Percentiles rank a stretch among this genome's conserved stretches.
Evolutionary conservation across 1,140 invertebrate genomes (phyloP).

Genomic region (Caenorhabditis latens): DNA sequence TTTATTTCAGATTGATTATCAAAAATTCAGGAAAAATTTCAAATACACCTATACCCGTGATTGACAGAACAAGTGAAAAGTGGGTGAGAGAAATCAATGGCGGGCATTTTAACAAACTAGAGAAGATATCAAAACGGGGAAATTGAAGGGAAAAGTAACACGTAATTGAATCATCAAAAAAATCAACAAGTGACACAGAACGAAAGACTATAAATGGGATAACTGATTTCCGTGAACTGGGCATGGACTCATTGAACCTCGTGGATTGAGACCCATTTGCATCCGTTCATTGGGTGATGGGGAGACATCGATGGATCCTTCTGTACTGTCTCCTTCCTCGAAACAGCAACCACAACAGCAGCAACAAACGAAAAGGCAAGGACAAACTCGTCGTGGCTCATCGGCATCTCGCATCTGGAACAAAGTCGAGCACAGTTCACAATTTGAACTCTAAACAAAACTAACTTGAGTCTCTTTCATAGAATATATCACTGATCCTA

Average conservation of each 20-base stretch:
- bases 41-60: slow-evolving; percentile 37
- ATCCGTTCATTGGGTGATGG: slow-evolving; percentile 43
- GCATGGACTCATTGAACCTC: slow-evolving; percentile 25
- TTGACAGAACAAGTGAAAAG: slow-evolving; percentile 15
- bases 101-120: slow-evolving; percentile 25
- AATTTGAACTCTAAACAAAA: too few species aligned
- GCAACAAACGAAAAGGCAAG: slow-evolving; percentile 66
- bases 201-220: slow-evolving; percentile 14
- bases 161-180: neutral
- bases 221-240: slow-evolving; percentile 27
- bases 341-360: slow-evolving; percentile 67
- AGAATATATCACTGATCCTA: slow-evolving; percentile 74
- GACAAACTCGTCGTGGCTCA: slow-evolving; percentile 65
- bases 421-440: neutral
- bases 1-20: too few species aligned
- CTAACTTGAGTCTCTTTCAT: slow-evolving; percentile 57
- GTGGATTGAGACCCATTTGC: slow-evolving; percentile 25
- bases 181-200: too few species aligned
- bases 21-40: too few species aligned
- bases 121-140: neutral
- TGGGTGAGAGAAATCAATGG: slow-evolving; percentile 1
- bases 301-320: slow-evolving; percentile 61
- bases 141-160: neutral
- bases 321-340: slow-evolving; percentile 58
- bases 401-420: slow-evolving; percentile 63